Conservation (phyloP, 2,113 vertebrate genomes). For the Cebidichthys violaceus region DNA sequence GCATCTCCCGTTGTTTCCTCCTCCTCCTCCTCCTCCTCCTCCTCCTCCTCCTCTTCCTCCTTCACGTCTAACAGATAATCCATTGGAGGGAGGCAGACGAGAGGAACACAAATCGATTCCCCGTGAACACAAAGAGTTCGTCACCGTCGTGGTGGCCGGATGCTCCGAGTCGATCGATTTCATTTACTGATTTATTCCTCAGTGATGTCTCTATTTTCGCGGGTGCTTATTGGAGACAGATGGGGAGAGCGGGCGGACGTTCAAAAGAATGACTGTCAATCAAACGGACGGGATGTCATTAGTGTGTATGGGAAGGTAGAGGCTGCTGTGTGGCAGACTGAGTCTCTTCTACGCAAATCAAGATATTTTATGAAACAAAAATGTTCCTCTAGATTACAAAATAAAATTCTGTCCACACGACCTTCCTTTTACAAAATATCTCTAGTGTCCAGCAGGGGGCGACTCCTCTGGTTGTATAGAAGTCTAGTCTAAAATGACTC, state of each 20-base stretch:
- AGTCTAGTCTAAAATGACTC: too few species aligned
- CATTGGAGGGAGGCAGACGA: constrained; percentile 21
- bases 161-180: neutral
- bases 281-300: neutral
- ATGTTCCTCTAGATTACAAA: too few species aligned
- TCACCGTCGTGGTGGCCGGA: neutral
- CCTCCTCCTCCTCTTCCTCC: constrained; percentile 34
- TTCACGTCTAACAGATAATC: constrained; percentile 57
- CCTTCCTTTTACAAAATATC: too few species aligned
- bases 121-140: constrained; percentile 21
- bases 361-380: too few species aligned
- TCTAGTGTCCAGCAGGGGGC: too few species aligned
- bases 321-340: neutral
- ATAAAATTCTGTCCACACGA: too few species aligned
- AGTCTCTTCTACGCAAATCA: too few species aligned
- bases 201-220: neutral
- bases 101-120: constrained; percentile 16
- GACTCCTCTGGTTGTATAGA: too few species aligned
- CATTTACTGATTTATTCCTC: constrained; percentile 34
- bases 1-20: constrained; percentile 14
- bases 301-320: too few species aligned
- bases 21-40: constrained; percentile 42
- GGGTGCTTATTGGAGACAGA: neutral
- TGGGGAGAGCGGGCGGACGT: neutral
- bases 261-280: neutral